Evolutionary conservation across 92 coral and sea anemone species (phyloP).

Genomic region (Montipora capitata): DNA sequence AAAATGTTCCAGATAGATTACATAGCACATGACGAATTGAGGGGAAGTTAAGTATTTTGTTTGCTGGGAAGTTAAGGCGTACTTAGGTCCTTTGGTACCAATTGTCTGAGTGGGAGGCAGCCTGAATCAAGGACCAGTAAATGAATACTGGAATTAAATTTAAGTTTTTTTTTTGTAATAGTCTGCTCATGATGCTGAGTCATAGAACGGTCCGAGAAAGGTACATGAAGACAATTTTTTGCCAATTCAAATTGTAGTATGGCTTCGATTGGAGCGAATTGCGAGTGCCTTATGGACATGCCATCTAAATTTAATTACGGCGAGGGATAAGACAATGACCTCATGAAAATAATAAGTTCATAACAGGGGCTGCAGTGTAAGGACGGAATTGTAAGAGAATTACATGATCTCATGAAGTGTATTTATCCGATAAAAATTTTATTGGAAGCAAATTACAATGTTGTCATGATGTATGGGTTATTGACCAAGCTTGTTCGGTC

Average conservation of each 20-base stretch:
- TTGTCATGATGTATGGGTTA: background rate
- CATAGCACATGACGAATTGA: background rate
- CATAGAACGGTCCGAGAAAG: background rate
- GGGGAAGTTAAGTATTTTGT: conserved; percentile 3
- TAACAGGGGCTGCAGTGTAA: conserved; percentile 5
- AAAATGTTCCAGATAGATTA: no score
- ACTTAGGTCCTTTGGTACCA: background rate
- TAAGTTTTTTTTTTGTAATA: conserved; percentile 1
- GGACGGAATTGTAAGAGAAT: background rate
- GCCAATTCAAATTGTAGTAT: background rate
- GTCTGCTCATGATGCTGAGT: conserved; percentile 5
- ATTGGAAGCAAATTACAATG: background rate
- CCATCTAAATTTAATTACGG: background rate
- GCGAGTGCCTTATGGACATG: background rate
- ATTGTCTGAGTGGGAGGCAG: background rate
- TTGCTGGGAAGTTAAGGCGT: background rate
- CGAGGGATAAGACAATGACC: background rate
- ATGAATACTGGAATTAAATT: background rate
- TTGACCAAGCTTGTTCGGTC: no score
- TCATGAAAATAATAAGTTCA: conserved; percentile 1
- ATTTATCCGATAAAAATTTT: background rate
- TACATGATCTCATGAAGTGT: conserved; percentile 1
- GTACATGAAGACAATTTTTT: background rate
- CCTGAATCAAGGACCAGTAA: conserved; percentile 1
- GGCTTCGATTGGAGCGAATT: background rate